These are phyloP conservation scores for Rana temporaria DNA, from an alignment of 2,113 vertebrate genomes.

Conservation along the genomic window DNA sequence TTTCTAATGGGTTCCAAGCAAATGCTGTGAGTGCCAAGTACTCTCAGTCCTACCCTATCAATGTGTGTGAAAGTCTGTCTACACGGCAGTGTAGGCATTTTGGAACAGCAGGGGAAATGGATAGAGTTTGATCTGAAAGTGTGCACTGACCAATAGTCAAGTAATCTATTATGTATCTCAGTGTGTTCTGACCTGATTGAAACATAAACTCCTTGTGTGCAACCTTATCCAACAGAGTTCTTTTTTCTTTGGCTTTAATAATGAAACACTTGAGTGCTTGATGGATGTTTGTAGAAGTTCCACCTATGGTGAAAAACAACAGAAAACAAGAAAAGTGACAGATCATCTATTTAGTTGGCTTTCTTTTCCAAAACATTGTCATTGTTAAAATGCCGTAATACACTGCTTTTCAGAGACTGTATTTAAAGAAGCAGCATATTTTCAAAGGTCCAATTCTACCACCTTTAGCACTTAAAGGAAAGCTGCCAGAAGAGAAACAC, in stretches of 20 bases:
- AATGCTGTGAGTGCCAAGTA: not conserved
- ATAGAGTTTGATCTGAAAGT: constrained; percentile 58
- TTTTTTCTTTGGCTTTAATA: constrained; percentile 11
- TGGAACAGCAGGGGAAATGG: constrained; percentile 46
- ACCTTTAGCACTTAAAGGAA: too few relatives aligned
- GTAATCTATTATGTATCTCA: constrained; percentile 58
- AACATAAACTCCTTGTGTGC: constrained; percentile 56
- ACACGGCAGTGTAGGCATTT: constrained; percentile 29
- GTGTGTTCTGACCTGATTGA: constrained; percentile 56
- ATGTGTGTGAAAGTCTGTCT: not conserved
- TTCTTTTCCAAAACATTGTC: constrained; percentile 16
- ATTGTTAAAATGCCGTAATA: not conserved
- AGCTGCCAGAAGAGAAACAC: too few relatives aligned
- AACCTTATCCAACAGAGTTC: constrained; percentile 19
- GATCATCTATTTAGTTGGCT: constrained; percentile 1
- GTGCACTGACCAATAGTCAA: constrained; percentile 56
- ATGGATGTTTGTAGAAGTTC: constrained; percentile 11
- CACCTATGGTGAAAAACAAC: constrained; percentile 36
- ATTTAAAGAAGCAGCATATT: not conserved
- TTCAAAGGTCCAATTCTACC: not conserved
- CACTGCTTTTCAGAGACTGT: not conserved
- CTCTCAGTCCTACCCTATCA: not conserved
- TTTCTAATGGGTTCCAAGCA: not conserved
- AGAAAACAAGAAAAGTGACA: constrained; percentile 20
- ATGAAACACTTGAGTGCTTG: constrained; percentile 28